Conservation (phyloP, 2,888 invertebrate species). For the Trichopria drosophilae region DNA sequence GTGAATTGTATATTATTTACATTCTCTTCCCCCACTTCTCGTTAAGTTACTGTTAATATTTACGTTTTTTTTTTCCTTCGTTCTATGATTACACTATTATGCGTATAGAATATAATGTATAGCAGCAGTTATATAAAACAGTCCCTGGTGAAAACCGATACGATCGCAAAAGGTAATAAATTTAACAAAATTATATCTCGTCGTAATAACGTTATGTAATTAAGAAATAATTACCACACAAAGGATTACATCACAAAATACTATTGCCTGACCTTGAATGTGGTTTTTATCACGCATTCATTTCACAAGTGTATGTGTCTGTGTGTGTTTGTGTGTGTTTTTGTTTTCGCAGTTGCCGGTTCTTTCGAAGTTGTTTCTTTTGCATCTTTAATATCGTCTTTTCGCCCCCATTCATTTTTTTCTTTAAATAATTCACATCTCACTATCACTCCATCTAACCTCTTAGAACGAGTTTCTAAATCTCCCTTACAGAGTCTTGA, state of each 20-base stretch:
- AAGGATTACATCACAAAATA: slow-evolving; percentile 51
- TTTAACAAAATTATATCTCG: slow-evolving; percentile 55
- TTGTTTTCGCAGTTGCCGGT: no score
- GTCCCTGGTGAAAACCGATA: slow-evolving; percentile 57
- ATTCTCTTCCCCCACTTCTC: no score
- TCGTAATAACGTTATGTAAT: slow-evolving; percentile 49
- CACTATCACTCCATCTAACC: no score
- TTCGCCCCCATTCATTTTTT: slow-evolving; percentile 23
- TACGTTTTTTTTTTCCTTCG: slow-evolving; percentile 40
- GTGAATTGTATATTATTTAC: slow-evolving; percentile 56
- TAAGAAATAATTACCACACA: slow-evolving; percentile 54
- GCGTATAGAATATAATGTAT: slow-evolving; percentile 49
- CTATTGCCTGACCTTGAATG: slow-evolving; percentile 48
- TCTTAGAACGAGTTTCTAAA: slow-evolving; percentile 22
- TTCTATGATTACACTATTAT: slow-evolving; percentile 52
- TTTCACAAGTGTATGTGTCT: no score
- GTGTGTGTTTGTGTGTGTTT: no score
- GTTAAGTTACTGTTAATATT: slow-evolving; percentile 50
- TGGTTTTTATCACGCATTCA: slow-evolving; percentile 32
- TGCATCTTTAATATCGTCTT: slow-evolving; percentile 14
- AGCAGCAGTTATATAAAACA: slow-evolving; percentile 57
- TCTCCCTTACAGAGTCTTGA: slow-evolving; percentile 23
- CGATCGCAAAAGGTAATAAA: slow-evolving; percentile 54
- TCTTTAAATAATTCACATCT: slow-evolving; percentile 28
- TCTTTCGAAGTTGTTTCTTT: slow-evolving; percentile 32